A percentile compares a stretch with the other conserved stretches of the same genome.
These are phyloP conservation scores for Mobula hypostoma DNA, from an alignment of 2,113 vertebrate genomes.

Conservation along the genomic window DNA sequence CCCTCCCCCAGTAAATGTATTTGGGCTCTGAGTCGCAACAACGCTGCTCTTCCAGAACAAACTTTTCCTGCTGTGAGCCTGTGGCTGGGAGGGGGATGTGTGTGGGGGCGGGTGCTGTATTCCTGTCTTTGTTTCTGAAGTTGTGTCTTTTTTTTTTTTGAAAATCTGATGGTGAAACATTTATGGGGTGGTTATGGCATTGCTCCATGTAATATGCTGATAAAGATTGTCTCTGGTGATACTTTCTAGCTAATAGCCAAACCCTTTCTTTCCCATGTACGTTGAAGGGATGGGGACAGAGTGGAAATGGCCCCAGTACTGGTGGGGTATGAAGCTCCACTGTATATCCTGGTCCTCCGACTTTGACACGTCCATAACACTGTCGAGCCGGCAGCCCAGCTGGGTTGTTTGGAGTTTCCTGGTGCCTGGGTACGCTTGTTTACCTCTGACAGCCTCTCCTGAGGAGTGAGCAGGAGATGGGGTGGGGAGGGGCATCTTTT, in stretches of 20 bases:
- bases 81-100: background rate
- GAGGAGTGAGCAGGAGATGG: too few species aligned
- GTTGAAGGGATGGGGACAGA: background rate
- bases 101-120: background rate
- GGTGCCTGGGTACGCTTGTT: background rate
- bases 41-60: background rate
- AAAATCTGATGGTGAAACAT: background rate
- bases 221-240: constrained; percentile 30
- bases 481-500: too few species aligned
- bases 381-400: background rate
- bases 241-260: background rate
- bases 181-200: background rate
- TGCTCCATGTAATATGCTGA: constrained; percentile 30
- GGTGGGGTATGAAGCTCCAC: too few species aligned
- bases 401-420: background rate
- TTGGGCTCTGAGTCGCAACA: background rate
- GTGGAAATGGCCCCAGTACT: too few species aligned
- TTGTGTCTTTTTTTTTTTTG: constrained; percentile 5
- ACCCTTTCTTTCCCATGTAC: background rate
- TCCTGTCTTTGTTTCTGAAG: background rate
- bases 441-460: background rate
- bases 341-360: background rate
- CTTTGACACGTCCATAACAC: background rate
- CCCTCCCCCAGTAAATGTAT: background rate
- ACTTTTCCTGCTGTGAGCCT: background rate